Conservation (phyloP, 2,113 vertebrate species). For the Apteryx mantelli region DNA sequence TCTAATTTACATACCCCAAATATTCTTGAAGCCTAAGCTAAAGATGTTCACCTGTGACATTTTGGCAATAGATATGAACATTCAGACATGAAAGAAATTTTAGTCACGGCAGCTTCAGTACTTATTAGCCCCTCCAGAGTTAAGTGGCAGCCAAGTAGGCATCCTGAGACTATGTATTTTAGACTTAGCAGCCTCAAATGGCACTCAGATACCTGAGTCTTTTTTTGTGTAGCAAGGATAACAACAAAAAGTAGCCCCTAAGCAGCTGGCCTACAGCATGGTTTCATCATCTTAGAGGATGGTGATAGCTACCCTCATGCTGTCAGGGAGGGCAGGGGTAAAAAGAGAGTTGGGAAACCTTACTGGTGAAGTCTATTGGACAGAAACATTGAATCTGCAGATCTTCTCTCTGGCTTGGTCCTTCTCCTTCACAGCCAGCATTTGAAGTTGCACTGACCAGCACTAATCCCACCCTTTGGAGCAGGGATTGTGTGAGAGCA, state of each 20-base stretch:
- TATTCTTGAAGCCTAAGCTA: slow-evolving; percentile 30
- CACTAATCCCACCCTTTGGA: neutral
- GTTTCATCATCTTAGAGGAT: neutral
- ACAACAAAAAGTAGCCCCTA: neutral
- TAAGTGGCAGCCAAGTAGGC: neutral
- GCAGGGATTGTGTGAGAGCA: neutral
- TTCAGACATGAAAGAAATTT: neutral
- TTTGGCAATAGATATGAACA: slow-evolving; percentile 26
- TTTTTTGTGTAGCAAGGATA: neutral
- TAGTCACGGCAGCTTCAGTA: neutral
- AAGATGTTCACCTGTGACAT: neutral
- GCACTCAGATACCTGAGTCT: neutral
- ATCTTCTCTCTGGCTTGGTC: neutral
- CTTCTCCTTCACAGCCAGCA: neutral
- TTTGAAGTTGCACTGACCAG: neutral
- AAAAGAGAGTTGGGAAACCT: neutral
- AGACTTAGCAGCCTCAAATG: neutral
- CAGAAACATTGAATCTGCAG: neutral
- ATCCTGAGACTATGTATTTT: neutral
- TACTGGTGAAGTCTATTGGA: fast-evolving
- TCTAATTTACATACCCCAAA: slow-evolving; percentile 46
- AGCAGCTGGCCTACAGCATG: neutral
- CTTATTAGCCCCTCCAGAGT: neutral
- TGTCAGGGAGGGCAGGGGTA: neutral
- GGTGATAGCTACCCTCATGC: neutral